Evolutionary conservation across 1,140 invertebrate genomes (phyloP).

Genomic region (Eciton burchellii): DNA sequence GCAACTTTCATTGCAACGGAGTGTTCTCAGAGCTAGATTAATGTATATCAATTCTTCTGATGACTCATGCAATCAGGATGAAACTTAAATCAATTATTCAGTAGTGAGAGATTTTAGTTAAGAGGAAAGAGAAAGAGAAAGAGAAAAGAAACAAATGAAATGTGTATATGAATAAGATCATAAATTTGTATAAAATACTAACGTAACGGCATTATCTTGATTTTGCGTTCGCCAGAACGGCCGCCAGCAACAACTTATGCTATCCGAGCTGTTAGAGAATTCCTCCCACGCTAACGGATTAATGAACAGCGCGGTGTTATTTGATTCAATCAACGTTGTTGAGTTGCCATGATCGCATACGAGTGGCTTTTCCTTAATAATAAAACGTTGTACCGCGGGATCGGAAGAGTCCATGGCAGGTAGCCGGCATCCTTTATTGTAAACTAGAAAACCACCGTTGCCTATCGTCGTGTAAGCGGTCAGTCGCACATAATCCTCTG

Average conservation of each 20-base stretch:
- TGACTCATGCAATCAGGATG: too few species aligned
- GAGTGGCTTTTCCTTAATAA: constrained; percentile 81
- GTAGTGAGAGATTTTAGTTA: too few species aligned
- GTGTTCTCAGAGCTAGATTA: too few species aligned
- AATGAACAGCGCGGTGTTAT: constrained; percentile 88
- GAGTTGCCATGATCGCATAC: constrained; percentile 84
- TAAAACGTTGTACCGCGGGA: constrained; percentile 84
- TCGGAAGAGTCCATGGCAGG: constrained; percentile 91
- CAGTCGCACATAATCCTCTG: constrained; percentile 55
- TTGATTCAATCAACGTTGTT: constrained; percentile 87
- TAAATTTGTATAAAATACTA: constrained; percentile 69
- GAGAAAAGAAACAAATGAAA: too few species aligned
- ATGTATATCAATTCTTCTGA: too few species aligned
- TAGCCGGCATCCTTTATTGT: constrained; percentile 92
- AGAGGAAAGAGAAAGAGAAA: too few species aligned
- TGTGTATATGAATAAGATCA: not conserved
- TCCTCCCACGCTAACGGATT: constrained; percentile 75
- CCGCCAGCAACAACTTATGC: constrained; percentile 87
- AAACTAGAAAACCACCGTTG: constrained; percentile 86
- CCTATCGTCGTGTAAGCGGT: constrained; percentile 33
- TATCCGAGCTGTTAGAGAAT: constrained; percentile 86
- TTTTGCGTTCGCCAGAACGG: constrained; percentile 87
- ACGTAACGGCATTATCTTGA: constrained; percentile 79
- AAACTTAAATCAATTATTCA: too few species aligned
- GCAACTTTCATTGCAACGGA: too few species aligned